Base-by-base conservation (phyloP, 2,888 invertebrate genomes). In the Pammene fasciana region DNA sequence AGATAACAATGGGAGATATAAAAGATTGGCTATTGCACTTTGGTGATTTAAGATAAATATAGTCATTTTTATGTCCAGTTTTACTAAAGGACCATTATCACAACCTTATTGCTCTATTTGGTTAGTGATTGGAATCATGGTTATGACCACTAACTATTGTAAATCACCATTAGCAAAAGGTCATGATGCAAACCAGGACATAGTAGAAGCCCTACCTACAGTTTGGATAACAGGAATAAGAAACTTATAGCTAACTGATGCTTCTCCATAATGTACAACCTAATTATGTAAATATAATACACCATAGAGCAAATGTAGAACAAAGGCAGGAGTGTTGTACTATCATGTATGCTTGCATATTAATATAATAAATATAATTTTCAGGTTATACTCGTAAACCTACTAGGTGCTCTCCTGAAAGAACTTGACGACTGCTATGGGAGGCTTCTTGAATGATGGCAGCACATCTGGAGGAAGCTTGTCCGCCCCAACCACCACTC, bases 321-420 rank as follows among this genome's bases (percentile, higher is more conserved):
- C 65, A 70, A 67, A 59, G 66, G 46, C 52, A 60, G 38, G 43
- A 46, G 46, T 41, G 54, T 5, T 52, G 54, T 38, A 52, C 13
- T 66, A 14, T 55, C 38, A 52, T 41, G 16, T 9, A 43, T 18
- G 43, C 8, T 26, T 43, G 18, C 9, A 41, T 13, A 54, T 55
- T 10, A 34, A 13, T 41, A 43, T n/a, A 68, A 18, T 14, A 48
- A 5, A 57, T 41, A 14, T 16, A 16, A 45, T 56, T 73, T 70
- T 43, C 66, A 73, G 73, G 72, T 74, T 75, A 75, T 75, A 71
- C 67, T 68, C 64, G 71, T 64, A 59, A 77, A 94, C 96, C 95
- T 94, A 97, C 97, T 94, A 97, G 73, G 94, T 93, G 80, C 95
- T 95, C 89, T 97, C 97, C 84, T 96, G 95, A 86, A 97, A 97